phyloP scores from a whole-genome alignment of 2,113 vertebrate species.

The Cichladusa arquata region DNA sequence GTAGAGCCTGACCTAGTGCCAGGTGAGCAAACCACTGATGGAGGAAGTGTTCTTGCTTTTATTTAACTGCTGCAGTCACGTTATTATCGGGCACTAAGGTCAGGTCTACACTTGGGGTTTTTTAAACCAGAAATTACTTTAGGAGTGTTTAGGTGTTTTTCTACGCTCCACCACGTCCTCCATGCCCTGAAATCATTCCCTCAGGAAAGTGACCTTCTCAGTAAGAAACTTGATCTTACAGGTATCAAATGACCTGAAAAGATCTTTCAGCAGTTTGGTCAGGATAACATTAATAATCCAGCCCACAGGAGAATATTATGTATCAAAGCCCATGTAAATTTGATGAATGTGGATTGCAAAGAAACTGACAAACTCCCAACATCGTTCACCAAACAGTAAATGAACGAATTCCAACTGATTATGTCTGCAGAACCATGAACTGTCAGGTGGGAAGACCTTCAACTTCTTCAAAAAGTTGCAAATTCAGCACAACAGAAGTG shows the following conservation, averaged over 20 bases:
- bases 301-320: neutral
- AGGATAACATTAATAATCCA: constrained; percentile 1
- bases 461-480: neutral
- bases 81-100: neutral
- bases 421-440: neutral
- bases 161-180: neutral
- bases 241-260: neutral
- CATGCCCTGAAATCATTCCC: neutral
- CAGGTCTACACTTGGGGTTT: neutral
- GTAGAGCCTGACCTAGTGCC: neutral
- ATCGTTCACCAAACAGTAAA: neutral
- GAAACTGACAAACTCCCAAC: neutral
- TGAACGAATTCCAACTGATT: neutral
- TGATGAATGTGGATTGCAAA: neutral
- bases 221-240: constrained; percentile 11
- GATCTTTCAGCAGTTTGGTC: constrained; percentile 23
- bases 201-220: neutral
- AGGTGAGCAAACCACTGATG: neutral
- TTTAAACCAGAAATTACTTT: neutral
- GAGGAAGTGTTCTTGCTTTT: neutral
- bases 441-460: neutral
- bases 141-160: neutral
- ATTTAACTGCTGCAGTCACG: neutral
- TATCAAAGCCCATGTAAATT: neutral
- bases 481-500: neutral